These are phyloP conservation scores for Falco novaeseelandiae DNA, from an alignment of 2,797 vertebrate species.

Conservation along the genomic window DNA sequence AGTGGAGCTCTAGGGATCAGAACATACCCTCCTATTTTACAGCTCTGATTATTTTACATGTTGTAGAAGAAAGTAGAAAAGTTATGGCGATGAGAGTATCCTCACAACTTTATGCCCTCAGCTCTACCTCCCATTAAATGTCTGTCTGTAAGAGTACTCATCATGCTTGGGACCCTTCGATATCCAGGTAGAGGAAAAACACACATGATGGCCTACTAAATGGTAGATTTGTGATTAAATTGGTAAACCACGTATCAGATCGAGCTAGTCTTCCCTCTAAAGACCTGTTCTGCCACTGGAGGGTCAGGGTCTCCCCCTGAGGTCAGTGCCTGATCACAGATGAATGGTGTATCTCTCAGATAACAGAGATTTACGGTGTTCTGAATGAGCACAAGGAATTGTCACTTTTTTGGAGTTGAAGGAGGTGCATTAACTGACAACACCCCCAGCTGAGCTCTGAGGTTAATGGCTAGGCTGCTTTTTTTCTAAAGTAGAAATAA, in stretches of 20 bases:
- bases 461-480: neutral
- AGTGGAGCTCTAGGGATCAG: neutral
- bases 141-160: neutral
- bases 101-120: neutral
- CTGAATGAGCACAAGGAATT: neutral
- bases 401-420: neutral
- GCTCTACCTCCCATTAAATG: neutral
- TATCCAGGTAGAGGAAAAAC: neutral
- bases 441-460: neutral
- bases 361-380: neutral
- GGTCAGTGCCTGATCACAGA: neutral
- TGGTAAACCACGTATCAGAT: neutral
- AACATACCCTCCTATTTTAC: neutral
- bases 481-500: neutral
- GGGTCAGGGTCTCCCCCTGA: neutral
- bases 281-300: neutral
- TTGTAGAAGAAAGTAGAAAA: neutral
- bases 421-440: neutral
- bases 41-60: neutral
- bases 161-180: neutral
- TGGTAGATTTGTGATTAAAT: neutral
- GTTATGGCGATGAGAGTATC: fast-evolving
- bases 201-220: neutral
- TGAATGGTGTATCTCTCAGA: neutral
- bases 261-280: neutral